Conservation (phyloP, 1,140 invertebrate species). For the honey bee (Apis mellifera) region DNA sequence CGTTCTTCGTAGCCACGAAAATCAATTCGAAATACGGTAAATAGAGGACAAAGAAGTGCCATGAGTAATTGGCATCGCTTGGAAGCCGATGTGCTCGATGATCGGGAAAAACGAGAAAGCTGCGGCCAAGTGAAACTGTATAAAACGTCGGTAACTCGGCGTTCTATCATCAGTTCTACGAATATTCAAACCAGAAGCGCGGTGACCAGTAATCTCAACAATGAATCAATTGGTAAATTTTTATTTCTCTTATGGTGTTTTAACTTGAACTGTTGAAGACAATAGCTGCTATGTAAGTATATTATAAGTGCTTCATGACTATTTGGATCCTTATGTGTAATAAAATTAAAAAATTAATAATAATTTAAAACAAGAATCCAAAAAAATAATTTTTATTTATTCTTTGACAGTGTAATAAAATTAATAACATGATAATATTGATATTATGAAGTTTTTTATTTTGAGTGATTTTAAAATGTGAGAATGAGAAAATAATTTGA, state of each 20-base stretch:
- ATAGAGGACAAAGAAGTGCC: slow-evolving; percentile 43
- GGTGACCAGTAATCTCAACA: slow-evolving; percentile 17
- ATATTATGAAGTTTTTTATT: too few relatives aligned
- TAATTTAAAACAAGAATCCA: too few relatives aligned
- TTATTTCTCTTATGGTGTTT: background rate
- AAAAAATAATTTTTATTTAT: too few relatives aligned
- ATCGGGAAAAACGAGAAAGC: slow-evolving; percentile 68
- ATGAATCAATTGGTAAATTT: slow-evolving; percentile 70
- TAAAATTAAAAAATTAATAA: too few relatives aligned
- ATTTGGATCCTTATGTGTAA: too few relatives aligned
- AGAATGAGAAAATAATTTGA: too few relatives aligned
- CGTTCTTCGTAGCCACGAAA: slow-evolving; percentile 3
- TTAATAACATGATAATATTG: too few relatives aligned
- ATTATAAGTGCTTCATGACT: too few relatives aligned
- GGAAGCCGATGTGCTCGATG: slow-evolving; percentile 35
- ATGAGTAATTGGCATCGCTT: slow-evolving; percentile 51
- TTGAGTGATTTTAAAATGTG: too few relatives aligned
- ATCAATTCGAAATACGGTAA: slow-evolving; percentile 37
- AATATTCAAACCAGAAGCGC: slow-evolving; percentile 36
- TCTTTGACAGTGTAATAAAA: too few relatives aligned
- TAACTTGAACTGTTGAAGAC: background rate
- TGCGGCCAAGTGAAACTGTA: slow-evolving; percentile 69
- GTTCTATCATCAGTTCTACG: slow-evolving; percentile 44
- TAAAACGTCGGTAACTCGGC: slow-evolving; percentile 61
- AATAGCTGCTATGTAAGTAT: background rate